These are phyloP conservation scores for Acanthoscelides obtectus DNA, from an alignment of 2,888 invertebrate species.

Conservation along the genomic window DNA sequence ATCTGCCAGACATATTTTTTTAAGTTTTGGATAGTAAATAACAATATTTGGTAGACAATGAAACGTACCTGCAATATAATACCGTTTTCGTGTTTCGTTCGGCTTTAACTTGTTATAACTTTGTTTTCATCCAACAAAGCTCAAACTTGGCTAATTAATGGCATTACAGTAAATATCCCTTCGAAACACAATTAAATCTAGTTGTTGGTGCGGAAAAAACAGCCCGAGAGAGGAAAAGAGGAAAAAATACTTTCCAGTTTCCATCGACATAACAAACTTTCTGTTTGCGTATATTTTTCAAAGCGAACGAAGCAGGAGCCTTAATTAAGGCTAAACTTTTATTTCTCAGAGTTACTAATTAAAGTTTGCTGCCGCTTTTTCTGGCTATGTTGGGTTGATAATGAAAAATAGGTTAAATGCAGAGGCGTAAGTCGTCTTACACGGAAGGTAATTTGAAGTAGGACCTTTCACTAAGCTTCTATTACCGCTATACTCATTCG, in stretches of 20 bases:
- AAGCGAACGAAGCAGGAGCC: background rate
- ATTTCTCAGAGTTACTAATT: background rate
- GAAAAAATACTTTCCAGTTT: background rate
- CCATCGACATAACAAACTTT: background rate
- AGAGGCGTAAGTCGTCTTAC: background rate
- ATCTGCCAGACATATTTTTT: no score
- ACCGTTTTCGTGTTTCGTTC: background rate
- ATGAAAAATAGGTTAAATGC: background rate
- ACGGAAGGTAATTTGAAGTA: background rate
- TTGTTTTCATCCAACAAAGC: background rate
- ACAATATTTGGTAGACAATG: no score
- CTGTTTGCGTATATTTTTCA: background rate
- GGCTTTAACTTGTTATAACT: background rate
- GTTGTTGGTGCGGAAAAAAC: background rate
- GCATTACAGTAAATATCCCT: background rate
- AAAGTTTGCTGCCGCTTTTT: background rate
- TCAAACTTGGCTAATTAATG: background rate
- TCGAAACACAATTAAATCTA: background rate
- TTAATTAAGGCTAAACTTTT: background rate
- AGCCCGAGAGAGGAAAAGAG: background rate
- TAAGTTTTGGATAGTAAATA: no score
- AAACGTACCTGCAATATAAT: no score
- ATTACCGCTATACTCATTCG: no score
- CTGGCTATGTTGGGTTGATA: background rate
- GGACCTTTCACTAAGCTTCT: no score